Evolutionary conservation across 2,797 vertebrate species (phyloP), one percentile per base, ranked within the genome.

Genomic region (Enteromius unitaeniatus): DNA sequence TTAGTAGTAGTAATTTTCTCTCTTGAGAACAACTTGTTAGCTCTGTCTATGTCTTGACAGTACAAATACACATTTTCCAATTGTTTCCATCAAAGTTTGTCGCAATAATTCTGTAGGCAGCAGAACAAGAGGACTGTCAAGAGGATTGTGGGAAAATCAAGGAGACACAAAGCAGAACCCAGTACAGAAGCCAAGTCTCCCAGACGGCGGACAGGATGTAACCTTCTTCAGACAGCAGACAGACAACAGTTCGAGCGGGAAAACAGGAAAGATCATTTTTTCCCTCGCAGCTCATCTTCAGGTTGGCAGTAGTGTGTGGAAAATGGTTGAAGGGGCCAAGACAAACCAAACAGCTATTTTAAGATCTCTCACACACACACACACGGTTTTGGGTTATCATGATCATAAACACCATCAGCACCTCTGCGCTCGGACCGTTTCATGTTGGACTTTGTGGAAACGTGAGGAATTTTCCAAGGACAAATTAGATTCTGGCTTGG

Each of bases 271-370:
- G 23, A 26, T 53, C 9, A 0, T 79, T 67, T 78, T 19, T 75
- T 69, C 13, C 11, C 73, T 73, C 58, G 23, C 62, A 70, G 69
- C 74, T 84, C 72, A 86, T 82, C 51, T 75, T 84, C 86, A 89
- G 81, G 82, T 86, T 89, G 87, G 83, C 88, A 87, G 23, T 75
- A 78, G 84, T 21, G 81, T 68, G 81, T 86, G 86, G 88, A 89
- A 91, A 90, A 90, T 85, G 88, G 81, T 51, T 2, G 42, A 68
- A 40, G 64, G 53, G 76, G 83, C 86, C 89, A 90, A 87, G 53
- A 83, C 76, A 89, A 88, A 86, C 87, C 45, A 79, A 79, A 55
- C 62, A 86, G 85, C 88, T 88, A 89, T 91, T 91, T 91, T 78
- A 88, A 80, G n/a, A 81, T 53, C 37, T 14, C 42, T 45, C 78